These are phyloP conservation scores for Julus scandinavius DNA, from an alignment of 2,888 invertebrate species.

Conservation along the genomic window DNA sequence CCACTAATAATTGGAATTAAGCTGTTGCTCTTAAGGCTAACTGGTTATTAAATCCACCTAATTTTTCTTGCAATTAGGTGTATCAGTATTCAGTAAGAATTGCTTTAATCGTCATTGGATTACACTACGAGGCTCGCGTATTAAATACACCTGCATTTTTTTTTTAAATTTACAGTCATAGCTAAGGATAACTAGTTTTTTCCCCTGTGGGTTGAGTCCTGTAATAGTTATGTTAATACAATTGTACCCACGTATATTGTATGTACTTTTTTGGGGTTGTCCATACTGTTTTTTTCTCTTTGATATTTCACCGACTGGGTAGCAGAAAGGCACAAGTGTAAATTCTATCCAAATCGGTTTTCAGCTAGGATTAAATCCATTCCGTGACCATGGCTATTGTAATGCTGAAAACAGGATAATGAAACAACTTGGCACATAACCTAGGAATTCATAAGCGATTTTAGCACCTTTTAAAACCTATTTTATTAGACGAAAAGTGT, in stretches of 20 bases:
- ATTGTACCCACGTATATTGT: not conserved
- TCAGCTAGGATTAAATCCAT: no score
- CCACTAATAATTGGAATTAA: not conserved
- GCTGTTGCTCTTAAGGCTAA: not conserved
- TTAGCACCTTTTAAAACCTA: no score
- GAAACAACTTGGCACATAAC: no score
- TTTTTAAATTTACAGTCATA: not conserved
- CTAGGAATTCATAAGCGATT: no score
- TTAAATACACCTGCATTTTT: not conserved
- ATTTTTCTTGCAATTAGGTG: no score
- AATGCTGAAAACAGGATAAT: no score
- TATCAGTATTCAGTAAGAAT: not conserved
- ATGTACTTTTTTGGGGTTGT: not conserved
- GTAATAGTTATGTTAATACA: not conserved
- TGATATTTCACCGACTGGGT: not conserved
- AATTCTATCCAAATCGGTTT: no score
- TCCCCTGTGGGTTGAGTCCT: not conserved
- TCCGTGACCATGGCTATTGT: no score
- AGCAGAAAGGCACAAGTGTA: no score
- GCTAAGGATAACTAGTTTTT: constrained; percentile 3
- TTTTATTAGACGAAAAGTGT: no score
- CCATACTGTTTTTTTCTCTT: not conserved
- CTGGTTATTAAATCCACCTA: not conserved
- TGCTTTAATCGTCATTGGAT: not conserved
- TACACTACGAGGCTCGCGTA: not conserved